Evolutionary conservation across 2,888 invertebrate species (phyloP).

Genomic region (Drosophila mettleri): DNA sequence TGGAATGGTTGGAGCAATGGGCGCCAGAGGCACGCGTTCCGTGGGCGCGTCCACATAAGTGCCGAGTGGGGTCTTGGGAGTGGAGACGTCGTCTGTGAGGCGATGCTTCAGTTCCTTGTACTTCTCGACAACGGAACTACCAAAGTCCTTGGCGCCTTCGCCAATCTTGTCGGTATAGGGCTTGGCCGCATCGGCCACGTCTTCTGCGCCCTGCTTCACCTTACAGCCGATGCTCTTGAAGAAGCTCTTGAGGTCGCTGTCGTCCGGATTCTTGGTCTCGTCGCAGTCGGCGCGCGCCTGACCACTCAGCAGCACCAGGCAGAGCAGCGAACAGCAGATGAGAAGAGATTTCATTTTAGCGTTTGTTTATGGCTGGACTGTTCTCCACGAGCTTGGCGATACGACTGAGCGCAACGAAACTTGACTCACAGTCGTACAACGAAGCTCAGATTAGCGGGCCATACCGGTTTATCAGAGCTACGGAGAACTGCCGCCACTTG

Average conservation of each 20-base stretch:
- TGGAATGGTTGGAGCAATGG: conserved; percentile 57
- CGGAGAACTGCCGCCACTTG: conserved; percentile 6
- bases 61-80: conserved; percentile 23
- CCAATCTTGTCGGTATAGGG: conserved; percentile 80
- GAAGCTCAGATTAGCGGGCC: conserved; percentile 19
- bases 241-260: conserved; percentile 74
- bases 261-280: conserved; percentile 60
- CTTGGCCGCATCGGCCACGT: conserved; percentile 75
- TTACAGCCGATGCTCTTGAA: conserved; percentile 81
- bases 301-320: conserved; percentile 45
- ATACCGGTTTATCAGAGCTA: conserved; percentile 35
- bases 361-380: conserved; percentile 28
- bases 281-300: conserved; percentile 66
- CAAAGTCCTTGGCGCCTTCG: conserved; percentile 78
- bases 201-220: conserved; percentile 78
- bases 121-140: conserved; percentile 75
- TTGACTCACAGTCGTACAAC: background rate
- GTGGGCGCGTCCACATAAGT: conserved; percentile 65
- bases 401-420: conserved; percentile 34
- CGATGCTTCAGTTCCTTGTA: conserved; percentile 82
- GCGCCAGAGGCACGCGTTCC: conserved; percentile 78
- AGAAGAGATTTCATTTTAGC: conserved; percentile 67
- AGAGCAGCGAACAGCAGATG: conserved; percentile 54
- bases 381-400: conserved; percentile 42
- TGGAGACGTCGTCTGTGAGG: conserved; percentile 63